These are phyloP conservation scores for Allolobophora icterica DNA, from an alignment of 2,888 invertebrate species.

Conservation along the genomic window DNA sequence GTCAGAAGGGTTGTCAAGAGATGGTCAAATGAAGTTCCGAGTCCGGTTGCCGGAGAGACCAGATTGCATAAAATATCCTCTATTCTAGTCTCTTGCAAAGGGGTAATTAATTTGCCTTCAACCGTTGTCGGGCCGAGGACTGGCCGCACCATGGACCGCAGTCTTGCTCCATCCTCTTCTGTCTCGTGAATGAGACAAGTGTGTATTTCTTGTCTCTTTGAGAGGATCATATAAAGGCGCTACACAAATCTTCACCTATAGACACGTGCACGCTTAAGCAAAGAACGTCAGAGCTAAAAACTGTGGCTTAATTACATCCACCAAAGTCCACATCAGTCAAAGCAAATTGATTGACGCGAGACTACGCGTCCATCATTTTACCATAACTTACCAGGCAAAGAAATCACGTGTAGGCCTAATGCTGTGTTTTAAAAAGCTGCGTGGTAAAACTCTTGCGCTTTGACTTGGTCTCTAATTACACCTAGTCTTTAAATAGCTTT, in stretches of 20 bases:
- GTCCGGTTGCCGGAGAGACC: no score
- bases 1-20: no score
- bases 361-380: no score
- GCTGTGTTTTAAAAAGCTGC: no score
- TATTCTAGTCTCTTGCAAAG: neutral
- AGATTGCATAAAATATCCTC: neutral
- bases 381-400: no score
- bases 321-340: neutral
- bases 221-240: neutral
- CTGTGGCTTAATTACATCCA: neutral
- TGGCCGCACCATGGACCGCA: no score
- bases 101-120: neutral
- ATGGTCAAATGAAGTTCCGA: no score
- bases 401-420: no score
- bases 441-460: no score
- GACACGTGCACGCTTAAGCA: neutral
- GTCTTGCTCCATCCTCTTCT: neutral
- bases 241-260: neutral
- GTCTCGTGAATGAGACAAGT: neutral
- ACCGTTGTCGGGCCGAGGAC: no score
- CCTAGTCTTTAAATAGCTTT: neutral
- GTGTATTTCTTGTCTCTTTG: neutral
- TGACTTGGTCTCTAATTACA: neutral
- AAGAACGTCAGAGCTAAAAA: neutral
- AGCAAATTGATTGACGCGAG: neutral